Evolutionary conservation across 2,113 vertebrate species (phyloP).

Genomic region (Pachycephala philippinensis): DNA sequence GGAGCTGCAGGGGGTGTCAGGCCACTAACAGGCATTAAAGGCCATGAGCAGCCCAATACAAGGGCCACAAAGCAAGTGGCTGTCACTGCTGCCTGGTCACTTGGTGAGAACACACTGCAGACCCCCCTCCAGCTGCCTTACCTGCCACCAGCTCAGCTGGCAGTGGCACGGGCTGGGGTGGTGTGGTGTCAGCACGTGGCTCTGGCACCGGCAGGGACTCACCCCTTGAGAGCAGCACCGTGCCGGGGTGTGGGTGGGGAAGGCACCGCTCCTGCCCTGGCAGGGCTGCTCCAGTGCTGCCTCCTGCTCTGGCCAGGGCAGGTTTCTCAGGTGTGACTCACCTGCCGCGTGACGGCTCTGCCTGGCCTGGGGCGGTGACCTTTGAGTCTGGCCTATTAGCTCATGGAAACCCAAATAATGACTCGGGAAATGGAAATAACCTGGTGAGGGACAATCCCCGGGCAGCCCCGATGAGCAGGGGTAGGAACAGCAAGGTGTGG

Average conservation of each 20-base stretch:
- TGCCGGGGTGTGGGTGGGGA: fast-evolving
- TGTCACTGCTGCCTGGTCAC: not conserved
- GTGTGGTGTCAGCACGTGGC: not conserved
- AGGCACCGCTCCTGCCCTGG: fast-evolving
- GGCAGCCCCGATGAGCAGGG: not conserved
- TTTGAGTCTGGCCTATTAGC: not conserved
- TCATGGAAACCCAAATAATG: not conserved
- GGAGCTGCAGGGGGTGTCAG: not conserved
- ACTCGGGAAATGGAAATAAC: not conserved
- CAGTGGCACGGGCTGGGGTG: fast-evolving
- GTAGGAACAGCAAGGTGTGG: not conserved
- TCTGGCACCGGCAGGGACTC: not conserved
- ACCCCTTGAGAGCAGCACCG: fast-evolving
- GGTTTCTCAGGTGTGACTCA: not conserved
- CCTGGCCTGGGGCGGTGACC: not conserved
- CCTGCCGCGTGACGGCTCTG: not conserved
- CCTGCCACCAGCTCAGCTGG: not conserved
- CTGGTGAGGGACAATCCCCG: fast-evolving
- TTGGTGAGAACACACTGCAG: not conserved
- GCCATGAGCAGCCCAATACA: not conserved
- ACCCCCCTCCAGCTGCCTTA: not conserved
- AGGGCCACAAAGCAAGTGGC: not conserved
- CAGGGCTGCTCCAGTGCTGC: not conserved
- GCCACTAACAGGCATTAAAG: not conserved
- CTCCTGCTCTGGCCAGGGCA: not conserved